A percentile compares a stretch with the other conserved stretches of the same genome.
These are phyloP conservation scores for Lithophane socia DNA, from an alignment of 2,888 invertebrate genomes.

Conservation along the genomic window DNA sequence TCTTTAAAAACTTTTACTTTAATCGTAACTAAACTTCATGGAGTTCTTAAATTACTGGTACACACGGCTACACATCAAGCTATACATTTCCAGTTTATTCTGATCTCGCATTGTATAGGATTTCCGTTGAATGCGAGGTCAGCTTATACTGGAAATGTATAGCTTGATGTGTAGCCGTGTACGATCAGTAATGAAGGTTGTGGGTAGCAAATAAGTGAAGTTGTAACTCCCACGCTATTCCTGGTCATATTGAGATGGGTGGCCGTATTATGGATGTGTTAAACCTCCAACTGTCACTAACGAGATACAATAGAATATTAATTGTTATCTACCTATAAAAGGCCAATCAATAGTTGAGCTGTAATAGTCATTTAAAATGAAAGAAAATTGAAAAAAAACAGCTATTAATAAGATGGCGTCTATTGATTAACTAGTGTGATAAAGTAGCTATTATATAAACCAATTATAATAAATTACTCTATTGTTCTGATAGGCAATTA, in stretches of 20 bases:
- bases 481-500: background rate
- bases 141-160: too few relatives aligned
- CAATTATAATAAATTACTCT: background rate
- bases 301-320: too few relatives aligned
- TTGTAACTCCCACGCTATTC: constrained; percentile 29
- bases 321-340: too few relatives aligned
- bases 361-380: too few relatives aligned
- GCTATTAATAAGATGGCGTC: background rate
- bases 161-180: too few relatives aligned
- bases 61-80: too few relatives aligned
- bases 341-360: too few relatives aligned
- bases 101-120: too few relatives aligned
- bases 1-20: constrained; percentile 9
- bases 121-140: too few relatives aligned
- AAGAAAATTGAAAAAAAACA: too few relatives aligned
- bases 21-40: constrained; percentile 8
- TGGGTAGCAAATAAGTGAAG: constrained; percentile 42
- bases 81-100: too few relatives aligned
- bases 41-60: constrained; percentile 30
- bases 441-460: background rate
- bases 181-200: constrained; percentile 18
- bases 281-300: too few relatives aligned
- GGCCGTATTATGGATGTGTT: background rate
- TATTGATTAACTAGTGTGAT: background rate
- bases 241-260: constrained; percentile 1